phyloP scores from a whole-genome alignment of 1,140 invertebrate species.

The Drosophila obscura region DNA sequence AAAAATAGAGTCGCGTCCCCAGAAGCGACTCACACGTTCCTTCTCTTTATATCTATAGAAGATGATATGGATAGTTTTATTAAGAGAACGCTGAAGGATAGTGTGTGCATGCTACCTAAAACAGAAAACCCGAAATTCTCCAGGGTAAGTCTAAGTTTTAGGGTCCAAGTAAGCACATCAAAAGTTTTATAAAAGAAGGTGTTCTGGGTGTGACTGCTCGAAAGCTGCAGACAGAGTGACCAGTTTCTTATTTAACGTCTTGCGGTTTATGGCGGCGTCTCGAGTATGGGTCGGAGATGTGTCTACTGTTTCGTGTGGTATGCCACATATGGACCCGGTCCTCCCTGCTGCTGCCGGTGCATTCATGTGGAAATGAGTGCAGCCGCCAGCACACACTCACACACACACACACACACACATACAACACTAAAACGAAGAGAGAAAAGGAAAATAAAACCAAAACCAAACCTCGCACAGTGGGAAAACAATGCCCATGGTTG shows the following conservation, averaged over 20 bases:
- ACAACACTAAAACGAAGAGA: slow-evolving; percentile 12
- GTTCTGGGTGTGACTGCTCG: too few species aligned
- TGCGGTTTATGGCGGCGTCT: slow-evolving; percentile 63
- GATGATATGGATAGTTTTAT: too few species aligned
- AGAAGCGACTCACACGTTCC: too few species aligned
- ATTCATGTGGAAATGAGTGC: slow-evolving; percentile 82
- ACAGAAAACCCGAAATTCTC: too few species aligned
- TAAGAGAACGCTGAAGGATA: too few species aligned
- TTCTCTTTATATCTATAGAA: too few species aligned
- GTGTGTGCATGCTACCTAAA: too few species aligned
- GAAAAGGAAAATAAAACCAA: slow-evolving; percentile 50
- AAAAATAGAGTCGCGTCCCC: too few species aligned
- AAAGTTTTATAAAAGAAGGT: too few species aligned
- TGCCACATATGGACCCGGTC: slow-evolving; percentile 30
- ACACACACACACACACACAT: slow-evolving; percentile 50
- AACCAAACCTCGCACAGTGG: slow-evolving; percentile 61
- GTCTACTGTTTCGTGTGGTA: slow-evolving; percentile 37
- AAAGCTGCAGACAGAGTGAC: too few species aligned
- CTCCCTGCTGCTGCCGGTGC: slow-evolving; percentile 39
- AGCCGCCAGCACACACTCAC: slow-evolving; percentile 54
- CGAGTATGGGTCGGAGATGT: slow-evolving; percentile 29
- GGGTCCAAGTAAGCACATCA: too few species aligned
- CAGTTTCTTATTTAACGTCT: slow-evolving; percentile 54
- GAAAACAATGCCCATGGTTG: slow-evolving; percentile 70
- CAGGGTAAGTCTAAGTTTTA: too few species aligned